phyloP scores from a whole-genome alignment of 1,140 invertebrate genomes.

The Chironomus tepperi region DNA sequence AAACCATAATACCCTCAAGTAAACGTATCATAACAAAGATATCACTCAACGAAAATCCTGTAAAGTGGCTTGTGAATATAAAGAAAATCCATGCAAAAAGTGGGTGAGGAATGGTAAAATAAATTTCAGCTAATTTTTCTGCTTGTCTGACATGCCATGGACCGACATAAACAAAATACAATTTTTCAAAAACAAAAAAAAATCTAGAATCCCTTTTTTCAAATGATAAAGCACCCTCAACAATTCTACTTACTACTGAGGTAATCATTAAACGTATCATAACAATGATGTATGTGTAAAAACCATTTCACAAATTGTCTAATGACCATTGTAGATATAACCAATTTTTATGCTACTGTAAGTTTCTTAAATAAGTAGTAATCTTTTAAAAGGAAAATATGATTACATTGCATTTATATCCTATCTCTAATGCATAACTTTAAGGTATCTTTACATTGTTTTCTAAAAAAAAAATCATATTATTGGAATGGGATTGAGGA shows the following conservation, averaged over 20 bases:
- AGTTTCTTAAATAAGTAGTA: too few species aligned
- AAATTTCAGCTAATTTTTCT: slow-evolving; percentile 23
- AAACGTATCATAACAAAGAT: neutral
- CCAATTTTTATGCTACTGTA: neutral
- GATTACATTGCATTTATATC: too few species aligned
- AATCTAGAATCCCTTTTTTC: neutral
- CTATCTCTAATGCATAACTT: too few species aligned
- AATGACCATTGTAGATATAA: slow-evolving; percentile 13
- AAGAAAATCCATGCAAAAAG: neutral
- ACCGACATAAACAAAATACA: slow-evolving; percentile 15
- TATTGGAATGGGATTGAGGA: too few species aligned
- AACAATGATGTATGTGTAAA: slow-evolving; percentile 8
- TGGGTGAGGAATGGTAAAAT: neutral
- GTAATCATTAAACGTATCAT: neutral
- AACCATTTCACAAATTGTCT: slow-evolving; percentile 13
- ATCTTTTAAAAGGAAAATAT: too few species aligned
- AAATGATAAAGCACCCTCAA: slow-evolving; percentile 20
- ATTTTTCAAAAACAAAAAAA: slow-evolving; percentile 17
- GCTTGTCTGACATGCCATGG: neutral
- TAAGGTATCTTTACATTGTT: too few species aligned
- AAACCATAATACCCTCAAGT: slow-evolving; percentile 1
- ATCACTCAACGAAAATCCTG: slow-evolving; percentile 20
- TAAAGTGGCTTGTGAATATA: neutral
- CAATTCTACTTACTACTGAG: neutral
- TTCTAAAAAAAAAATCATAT: too few species aligned